Evolutionary conservation across 2,888 invertebrate genomes (phyloP).

Genomic region (Nowickia ferox): DNA sequence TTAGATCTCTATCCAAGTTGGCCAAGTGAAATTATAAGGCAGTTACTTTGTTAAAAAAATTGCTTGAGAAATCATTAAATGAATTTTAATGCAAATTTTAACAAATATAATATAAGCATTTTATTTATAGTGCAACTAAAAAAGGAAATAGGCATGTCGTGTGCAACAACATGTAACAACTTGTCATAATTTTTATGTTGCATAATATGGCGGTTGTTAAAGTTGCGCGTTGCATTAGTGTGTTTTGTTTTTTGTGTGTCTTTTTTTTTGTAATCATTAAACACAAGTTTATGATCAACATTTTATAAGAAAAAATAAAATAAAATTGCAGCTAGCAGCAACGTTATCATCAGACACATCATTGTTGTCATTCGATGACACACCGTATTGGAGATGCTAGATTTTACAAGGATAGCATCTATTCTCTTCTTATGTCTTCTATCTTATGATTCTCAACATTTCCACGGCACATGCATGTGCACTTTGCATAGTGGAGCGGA

Average conservation of each 20-base stretch:
- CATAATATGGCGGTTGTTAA: slow-evolving; percentile 61
- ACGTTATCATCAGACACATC: slow-evolving; percentile 49
- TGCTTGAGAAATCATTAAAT: slow-evolving; percentile 53
- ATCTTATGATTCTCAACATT: slow-evolving; percentile 6
- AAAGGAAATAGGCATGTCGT: slow-evolving; percentile 67
- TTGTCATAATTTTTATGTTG: slow-evolving; percentile 69
- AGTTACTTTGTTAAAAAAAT: slow-evolving; percentile 22
- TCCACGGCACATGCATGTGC: neutral
- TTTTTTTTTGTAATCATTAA: slow-evolving; percentile 50
- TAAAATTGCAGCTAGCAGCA: slow-evolving; percentile 10
- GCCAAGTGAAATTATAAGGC: neutral
- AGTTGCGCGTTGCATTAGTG: slow-evolving; percentile 19
- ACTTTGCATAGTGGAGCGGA: neutral
- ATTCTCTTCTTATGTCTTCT: slow-evolving; percentile 4
- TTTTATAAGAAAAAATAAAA: slow-evolving; percentile 28
- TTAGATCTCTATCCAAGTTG: slow-evolving; percentile 41
- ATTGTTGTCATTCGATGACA: slow-evolving; percentile 38
- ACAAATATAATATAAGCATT: slow-evolving; percentile 62
- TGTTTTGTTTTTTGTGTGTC: slow-evolving; percentile 4
- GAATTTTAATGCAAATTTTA: slow-evolving; percentile 64
- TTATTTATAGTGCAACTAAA: slow-evolving; percentile 46
- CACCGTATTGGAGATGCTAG: slow-evolving; percentile 19
- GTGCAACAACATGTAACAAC: slow-evolving; percentile 70
- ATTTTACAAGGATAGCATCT: slow-evolving; percentile 32
- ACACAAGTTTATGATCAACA: slow-evolving; percentile 65